These are phyloP conservation scores for Aporophyla nigra DNA, from an alignment of 2,888 invertebrate genomes.

Conservation along the genomic window DNA sequence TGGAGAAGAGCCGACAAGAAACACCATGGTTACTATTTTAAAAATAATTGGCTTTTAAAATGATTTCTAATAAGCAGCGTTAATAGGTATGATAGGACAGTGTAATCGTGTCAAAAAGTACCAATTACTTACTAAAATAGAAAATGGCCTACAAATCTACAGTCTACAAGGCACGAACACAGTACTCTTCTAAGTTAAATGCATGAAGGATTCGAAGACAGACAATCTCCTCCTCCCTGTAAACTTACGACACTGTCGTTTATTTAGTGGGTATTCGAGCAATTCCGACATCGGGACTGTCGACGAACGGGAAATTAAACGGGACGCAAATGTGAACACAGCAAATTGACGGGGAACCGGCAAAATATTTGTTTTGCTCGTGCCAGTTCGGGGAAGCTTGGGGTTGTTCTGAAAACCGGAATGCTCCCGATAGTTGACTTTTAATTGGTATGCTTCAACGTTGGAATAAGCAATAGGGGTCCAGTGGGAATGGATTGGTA, in stretches of 20 bases:
- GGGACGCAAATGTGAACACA: constrained; percentile 47
- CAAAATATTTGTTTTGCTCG: constrained; percentile 56
- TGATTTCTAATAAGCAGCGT: too few relatives aligned
- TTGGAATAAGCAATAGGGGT: background rate
- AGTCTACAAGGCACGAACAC: background rate
- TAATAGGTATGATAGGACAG: too few relatives aligned
- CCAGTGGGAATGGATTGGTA: background rate
- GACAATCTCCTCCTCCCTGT: constrained; percentile 3
- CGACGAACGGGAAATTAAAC: constrained; percentile 58
- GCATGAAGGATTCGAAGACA: constrained; percentile 2
- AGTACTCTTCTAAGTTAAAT: background rate
- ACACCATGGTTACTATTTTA: too few relatives aligned
- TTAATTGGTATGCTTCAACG: constrained; percentile 24
- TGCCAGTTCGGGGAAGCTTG: constrained; percentile 36
- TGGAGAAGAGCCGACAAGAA: too few relatives aligned
- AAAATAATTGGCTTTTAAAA: too few relatives aligned
- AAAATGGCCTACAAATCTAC: too few relatives aligned
- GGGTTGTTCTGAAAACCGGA: constrained; percentile 11
- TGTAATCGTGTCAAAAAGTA: too few relatives aligned
- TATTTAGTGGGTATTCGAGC: constrained; percentile 39
- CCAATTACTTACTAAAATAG: too few relatives aligned
- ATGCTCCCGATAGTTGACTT: constrained; percentile 27
- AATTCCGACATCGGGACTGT: constrained; percentile 38
- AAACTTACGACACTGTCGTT: constrained; percentile 30
- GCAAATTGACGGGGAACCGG: constrained; percentile 30